Conservation (phyloP, 2,888 invertebrate genomes). For the Yponomeuta cagnagella region DNA sequence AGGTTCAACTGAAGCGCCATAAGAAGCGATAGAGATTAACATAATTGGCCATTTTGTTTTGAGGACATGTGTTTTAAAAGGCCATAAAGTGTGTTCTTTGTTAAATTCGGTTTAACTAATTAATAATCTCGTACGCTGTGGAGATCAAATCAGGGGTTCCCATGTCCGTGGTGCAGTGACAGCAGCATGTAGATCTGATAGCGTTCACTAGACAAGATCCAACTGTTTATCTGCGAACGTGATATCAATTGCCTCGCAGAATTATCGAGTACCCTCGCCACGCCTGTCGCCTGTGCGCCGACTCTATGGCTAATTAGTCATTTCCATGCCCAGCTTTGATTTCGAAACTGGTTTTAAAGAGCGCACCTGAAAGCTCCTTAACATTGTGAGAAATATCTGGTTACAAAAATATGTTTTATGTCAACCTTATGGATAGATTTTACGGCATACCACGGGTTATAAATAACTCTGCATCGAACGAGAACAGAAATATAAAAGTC, state of each 20-base stretch:
- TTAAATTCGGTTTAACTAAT: conserved; percentile 40
- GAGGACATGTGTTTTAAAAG: conserved; percentile 5
- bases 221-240: conserved; percentile 59
- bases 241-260: conserved; percentile 66
- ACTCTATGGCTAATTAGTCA: conserved; percentile 54
- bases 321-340: conserved; percentile 37
- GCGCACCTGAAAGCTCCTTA: neutral
- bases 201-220: conserved; percentile 60
- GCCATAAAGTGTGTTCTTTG: conserved; percentile 34
- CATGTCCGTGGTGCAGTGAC: conserved; percentile 42
- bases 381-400: neutral
- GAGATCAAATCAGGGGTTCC: neutral
- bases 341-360: conserved; percentile 5
- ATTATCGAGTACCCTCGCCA: conserved; percentile 61
- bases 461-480: conserved; percentile 53
- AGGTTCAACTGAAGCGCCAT: conserved; percentile 54
- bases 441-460: conserved; percentile 43
- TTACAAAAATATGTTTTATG: conserved; percentile 33
- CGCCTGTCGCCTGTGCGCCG: conserved; percentile 38
- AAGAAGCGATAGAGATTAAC: conserved; percentile 66
- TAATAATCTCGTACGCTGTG: conserved; percentile 28
- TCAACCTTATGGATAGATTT: conserved; percentile 39
- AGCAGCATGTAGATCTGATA: conserved; percentile 65
- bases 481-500: conserved; percentile 66
- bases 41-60: conserved; percentile 49